Evolutionary conservation across 2,888 invertebrate genomes (phyloP).

Genomic region (Plagodis pulveraria): DNA sequence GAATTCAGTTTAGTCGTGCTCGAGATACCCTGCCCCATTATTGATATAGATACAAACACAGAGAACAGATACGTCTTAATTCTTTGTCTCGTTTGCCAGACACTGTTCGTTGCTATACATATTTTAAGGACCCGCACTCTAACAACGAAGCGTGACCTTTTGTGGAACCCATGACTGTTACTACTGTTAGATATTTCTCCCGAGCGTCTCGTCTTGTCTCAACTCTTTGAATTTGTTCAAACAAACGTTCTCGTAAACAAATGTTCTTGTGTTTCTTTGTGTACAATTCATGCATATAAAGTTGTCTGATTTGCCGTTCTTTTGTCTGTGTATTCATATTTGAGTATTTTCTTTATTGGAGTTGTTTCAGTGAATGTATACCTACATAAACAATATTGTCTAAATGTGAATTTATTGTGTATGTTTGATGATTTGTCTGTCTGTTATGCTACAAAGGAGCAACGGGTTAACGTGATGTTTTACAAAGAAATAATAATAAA

Average conservation of each 20-base stretch:
- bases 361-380: too few species aligned
- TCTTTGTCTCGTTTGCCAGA: not conserved
- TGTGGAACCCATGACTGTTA: slow-evolving; percentile 22
- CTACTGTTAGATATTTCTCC: slow-evolving; percentile 42
- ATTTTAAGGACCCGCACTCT: slow-evolving; percentile 30
- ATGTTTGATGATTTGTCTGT: too few species aligned
- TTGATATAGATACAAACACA: too few species aligned
- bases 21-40: too few species aligned
- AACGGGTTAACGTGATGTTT: too few species aligned
- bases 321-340: not conserved
- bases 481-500: too few species aligned
- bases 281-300: not conserved
- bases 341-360: too few species aligned
- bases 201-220: slow-evolving; percentile 25
- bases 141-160: slow-evolving; percentile 35
- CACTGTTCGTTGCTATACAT: slow-evolving; percentile 33
- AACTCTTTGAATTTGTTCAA: slow-evolving; percentile 31
- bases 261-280: slow-evolving; percentile 4
- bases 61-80: too few species aligned
- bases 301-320: not conserved
- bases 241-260: slow-evolving; percentile 10
- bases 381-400: too few species aligned
- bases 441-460: too few species aligned
- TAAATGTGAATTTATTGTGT: too few species aligned
- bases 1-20: too few species aligned